phyloP scores from a whole-genome alignment of 1,140 invertebrate genomes.

The Lordiphosa stackelbergi region DNA sequence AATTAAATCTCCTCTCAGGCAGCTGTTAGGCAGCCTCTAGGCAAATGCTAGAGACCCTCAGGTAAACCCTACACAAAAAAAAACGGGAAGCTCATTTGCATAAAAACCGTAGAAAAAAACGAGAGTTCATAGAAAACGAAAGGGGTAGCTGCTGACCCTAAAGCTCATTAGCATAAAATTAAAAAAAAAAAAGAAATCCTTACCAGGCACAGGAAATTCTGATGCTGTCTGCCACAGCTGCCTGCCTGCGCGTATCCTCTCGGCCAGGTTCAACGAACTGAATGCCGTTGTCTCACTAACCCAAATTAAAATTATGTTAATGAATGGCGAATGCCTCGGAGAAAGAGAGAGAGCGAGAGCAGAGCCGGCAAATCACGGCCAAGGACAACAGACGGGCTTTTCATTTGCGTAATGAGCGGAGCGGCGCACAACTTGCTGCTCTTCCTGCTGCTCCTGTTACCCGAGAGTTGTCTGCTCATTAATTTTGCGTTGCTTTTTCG shows the following conservation, averaged over 20 bases:
- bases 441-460: conserved; percentile 41
- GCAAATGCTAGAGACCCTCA: conserved; percentile 34
- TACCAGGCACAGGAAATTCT: conserved; percentile 39
- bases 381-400: conserved; percentile 69
- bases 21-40: conserved; percentile 22
- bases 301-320: conserved; percentile 77
- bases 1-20: conserved; percentile 56
- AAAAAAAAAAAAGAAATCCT: conserved; percentile 10
- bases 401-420: conserved; percentile 72
- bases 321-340: conserved; percentile 44
- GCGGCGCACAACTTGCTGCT: conserved; percentile 25
- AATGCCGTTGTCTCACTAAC: conserved; percentile 72
- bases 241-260: conserved; percentile 47
- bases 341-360: conserved; percentile 4
- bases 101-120: conserved; percentile 50
- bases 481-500: conserved; percentile 66
- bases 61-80: conserved; percentile 35
- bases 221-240: conserved; percentile 52
- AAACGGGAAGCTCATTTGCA: conserved; percentile 66
- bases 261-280: conserved; percentile 63
- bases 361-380: conserved; percentile 67
- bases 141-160: conserved; percentile 43
- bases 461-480: conserved; percentile 35
- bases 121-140: conserved; percentile 49
- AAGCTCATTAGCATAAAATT: conserved; percentile 69